Conservation (phyloP, 1,140 invertebrate species). For the Magallana angulata region DNA sequence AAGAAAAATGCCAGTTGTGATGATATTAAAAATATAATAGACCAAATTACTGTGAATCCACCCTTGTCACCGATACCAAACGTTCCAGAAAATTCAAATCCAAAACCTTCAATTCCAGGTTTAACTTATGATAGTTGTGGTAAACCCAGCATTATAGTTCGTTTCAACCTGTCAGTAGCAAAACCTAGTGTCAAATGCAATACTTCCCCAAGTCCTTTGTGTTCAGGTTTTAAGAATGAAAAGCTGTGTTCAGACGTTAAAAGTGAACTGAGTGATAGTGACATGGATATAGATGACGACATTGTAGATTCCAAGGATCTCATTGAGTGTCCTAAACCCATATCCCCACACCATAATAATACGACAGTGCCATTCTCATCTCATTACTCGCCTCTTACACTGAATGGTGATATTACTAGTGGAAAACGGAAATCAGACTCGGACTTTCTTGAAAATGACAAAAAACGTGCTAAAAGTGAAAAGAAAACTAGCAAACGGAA, state of each 20-base stretch:
- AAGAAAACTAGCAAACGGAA: slow-evolving; percentile 39
- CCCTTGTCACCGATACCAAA: slow-evolving; percentile 50
- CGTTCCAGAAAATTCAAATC: slow-evolving; percentile 48
- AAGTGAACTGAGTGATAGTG: slow-evolving; percentile 35
- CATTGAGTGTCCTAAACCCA: slow-evolving; percentile 34
- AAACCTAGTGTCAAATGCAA: slow-evolving; percentile 36
- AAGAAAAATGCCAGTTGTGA: slow-evolving; percentile 41
- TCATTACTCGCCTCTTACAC: slow-evolving; percentile 45
- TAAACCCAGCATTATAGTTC: slow-evolving; percentile 48
- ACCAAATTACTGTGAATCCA: slow-evolving; percentile 19
- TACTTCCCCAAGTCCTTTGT: slow-evolving; percentile 6
- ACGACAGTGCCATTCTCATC: slow-evolving; percentile 37
- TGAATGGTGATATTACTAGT: slow-evolving; percentile 30
- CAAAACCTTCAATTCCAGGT: slow-evolving; percentile 43
- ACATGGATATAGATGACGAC: slow-evolving; percentile 38
- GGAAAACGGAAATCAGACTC: slow-evolving; percentile 42
- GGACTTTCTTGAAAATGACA: slow-evolving; percentile 22
- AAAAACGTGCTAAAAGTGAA: slow-evolving; percentile 35
- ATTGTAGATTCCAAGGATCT: slow-evolving; percentile 33
- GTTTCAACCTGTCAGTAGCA: slow-evolving; percentile 44
- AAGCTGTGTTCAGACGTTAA: slow-evolving; percentile 26
- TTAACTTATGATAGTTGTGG: slow-evolving; percentile 40
- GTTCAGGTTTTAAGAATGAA: slow-evolving; percentile 19
- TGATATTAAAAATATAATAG: slow-evolving; percentile 51
- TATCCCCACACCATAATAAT: slow-evolving; percentile 10